A percentile compares a stretch with the other conserved stretches of the same genome.
Conservation (phyloP, 2,797 vertebrate species). For the Caiman crocodilus region DNA sequence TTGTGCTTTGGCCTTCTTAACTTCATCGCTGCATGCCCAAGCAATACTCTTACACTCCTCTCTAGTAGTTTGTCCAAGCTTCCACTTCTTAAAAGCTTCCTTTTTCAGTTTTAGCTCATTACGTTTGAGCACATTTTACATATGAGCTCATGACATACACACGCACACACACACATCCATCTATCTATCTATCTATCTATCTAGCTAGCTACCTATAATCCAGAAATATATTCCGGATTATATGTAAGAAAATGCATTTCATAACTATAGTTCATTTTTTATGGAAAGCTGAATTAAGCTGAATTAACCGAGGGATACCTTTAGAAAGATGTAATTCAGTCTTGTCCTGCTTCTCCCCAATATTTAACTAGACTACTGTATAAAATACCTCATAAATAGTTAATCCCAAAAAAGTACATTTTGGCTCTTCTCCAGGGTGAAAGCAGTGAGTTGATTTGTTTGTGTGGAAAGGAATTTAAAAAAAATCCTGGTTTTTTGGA, state of each 20-base stretch:
- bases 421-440: slow-evolving; percentile 6
- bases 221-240: neutral
- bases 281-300: neutral
- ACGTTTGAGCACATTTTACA: no score
- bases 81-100: no score
- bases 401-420: slow-evolving; percentile 5
- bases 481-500: neutral
- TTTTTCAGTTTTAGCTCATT: no score
- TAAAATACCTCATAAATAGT: neutral
- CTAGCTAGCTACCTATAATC: no score
- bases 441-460: neutral
- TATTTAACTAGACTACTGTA: neutral
- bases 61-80: no score
- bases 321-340: accelerated
- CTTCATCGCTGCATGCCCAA: no score
- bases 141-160: no score
- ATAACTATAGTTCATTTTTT: neutral
- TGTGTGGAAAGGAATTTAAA: slow-evolving; percentile 22
- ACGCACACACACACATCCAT: no score
- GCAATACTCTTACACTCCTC: no score
- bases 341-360: neutral
- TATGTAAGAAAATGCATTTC: neutral
- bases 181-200: no score
- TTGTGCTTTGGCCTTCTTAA: no score
- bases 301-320: neutral